A percentile compares a stretch with the other conserved stretches of the same genome.
Evolutionary conservation across 2,113 vertebrate genomes (phyloP).

Genomic region (Benitochromis conjunctus): DNA sequence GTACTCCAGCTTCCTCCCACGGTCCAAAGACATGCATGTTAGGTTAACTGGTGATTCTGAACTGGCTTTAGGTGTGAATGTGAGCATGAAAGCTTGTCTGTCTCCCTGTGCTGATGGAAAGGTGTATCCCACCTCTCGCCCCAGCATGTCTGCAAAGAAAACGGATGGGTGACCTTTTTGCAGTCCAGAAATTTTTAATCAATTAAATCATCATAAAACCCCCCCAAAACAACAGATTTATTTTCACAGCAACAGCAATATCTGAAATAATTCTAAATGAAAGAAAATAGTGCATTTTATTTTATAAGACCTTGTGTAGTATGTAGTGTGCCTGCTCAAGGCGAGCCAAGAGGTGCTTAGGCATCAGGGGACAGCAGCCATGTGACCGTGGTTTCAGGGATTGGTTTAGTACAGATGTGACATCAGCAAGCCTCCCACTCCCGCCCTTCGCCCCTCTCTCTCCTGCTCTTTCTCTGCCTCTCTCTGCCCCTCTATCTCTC

Average conservation of each 20-base stretch:
- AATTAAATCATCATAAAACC: not conserved
- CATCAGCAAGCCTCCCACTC: slow-evolving; percentile 67
- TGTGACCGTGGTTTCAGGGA: slow-evolving; percentile 82
- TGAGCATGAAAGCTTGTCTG: not conserved
- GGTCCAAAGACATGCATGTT: not conserved
- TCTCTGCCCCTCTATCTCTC: slow-evolving; percentile 41
- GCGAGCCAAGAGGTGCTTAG: slow-evolving; percentile 29
- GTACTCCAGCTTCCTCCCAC: not conserved
- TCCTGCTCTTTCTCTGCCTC: slow-evolving; percentile 63
- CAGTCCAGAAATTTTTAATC: not conserved
- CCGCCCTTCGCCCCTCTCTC: slow-evolving; percentile 25
- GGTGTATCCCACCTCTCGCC: accelerated
- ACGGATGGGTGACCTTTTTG: not conserved
- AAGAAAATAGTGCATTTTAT: not conserved
- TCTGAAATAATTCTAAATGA: not conserved
- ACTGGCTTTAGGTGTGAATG: not conserved
- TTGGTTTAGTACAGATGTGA: slow-evolving; percentile 78
- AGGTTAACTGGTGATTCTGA: not conserved
- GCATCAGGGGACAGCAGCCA: slow-evolving; percentile 72
- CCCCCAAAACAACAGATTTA: not conserved
- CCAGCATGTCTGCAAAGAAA: not conserved
- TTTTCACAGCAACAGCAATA: not conserved
- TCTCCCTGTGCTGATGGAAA: not conserved
- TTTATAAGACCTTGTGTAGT: slow-evolving; percentile 1
- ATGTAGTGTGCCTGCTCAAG: slow-evolving; percentile 23